A percentile compares a stretch with the other conserved stretches of the same genome.
Conservation (phyloP, 2,113 vertebrate species). For the Entomyzon cyanotis region DNA sequence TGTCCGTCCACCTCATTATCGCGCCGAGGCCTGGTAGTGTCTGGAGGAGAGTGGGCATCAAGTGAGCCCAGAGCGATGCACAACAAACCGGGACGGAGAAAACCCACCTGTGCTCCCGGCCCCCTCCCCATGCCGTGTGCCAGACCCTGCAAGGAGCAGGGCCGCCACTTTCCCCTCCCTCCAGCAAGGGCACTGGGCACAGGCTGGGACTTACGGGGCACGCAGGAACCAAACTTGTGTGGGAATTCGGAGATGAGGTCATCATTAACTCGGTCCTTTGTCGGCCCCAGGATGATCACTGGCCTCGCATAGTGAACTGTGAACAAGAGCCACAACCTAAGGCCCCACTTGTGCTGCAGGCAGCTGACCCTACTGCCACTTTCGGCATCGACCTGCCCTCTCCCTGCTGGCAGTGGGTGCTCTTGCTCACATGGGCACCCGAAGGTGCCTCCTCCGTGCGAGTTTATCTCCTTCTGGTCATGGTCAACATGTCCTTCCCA, state of each 20-base stretch:
- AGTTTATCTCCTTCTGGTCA: not conserved
- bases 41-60: conserved; percentile 51
- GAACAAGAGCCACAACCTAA: not conserved
- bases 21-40: conserved; percentile 92
- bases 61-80: accelerated
- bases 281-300: conserved; percentile 95
- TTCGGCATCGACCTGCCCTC: not conserved
- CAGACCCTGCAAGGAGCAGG: not conserved
- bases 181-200: accelerated
- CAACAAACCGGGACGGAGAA: accelerated
- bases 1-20: conserved; percentile 96
- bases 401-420: not conserved
- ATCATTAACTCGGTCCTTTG: conserved; percentile 96
- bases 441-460: accelerated
- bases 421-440: not conserved
- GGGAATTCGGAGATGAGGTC: conserved; percentile 99
- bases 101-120: accelerated
- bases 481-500: not conserved
- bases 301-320: conserved; percentile 96
- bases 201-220: conserved; percentile 87
- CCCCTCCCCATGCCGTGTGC: accelerated
- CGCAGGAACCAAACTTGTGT: conserved; percentile 98
- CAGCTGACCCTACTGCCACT: not conserved
- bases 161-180: not conserved
- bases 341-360: accelerated